Conservation (phyloP, 92 coral and sea anemone species). For the Parazoanthus swiftii region DNA sequence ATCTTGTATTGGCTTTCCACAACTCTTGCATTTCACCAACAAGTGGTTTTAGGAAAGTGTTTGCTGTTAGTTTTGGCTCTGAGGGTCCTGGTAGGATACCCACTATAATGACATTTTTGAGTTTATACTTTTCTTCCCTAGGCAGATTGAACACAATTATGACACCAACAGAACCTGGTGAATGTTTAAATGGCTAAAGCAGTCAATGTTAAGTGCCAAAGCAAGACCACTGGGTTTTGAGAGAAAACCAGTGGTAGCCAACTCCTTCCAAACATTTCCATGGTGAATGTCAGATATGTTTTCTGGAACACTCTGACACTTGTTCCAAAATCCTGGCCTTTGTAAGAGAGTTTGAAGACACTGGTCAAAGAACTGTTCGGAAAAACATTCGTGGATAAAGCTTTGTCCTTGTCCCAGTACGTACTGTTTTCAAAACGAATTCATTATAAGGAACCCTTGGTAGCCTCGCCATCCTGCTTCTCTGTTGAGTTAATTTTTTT, state of each 20-base stretch:
- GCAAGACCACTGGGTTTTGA: conserved; percentile 40
- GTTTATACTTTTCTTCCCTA: conserved; percentile 58
- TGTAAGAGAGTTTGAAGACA: not conserved
- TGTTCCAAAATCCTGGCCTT: conserved; percentile 30
- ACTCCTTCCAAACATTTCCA: conserved; percentile 59
- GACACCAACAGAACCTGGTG: conserved; percentile 69
- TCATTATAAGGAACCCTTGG: too few relatives aligned
- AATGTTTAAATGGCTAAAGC: conserved; percentile 71
- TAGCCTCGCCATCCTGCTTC: too few relatives aligned
- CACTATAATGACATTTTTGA: conserved; percentile 64
- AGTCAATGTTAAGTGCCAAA: conserved; percentile 64
- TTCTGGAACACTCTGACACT: conserved; percentile 48
- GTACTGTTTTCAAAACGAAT: too few relatives aligned
- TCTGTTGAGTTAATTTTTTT: too few relatives aligned
- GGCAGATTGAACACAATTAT: conserved; percentile 58
- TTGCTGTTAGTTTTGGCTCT: conserved; percentile 65
- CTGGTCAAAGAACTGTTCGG: too few relatives aligned
- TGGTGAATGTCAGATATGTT: conserved; percentile 49
- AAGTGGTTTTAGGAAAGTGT: conserved; percentile 63
- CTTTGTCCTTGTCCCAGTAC: too few relatives aligned
- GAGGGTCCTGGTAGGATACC: conserved; percentile 75
- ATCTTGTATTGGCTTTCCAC: conserved; percentile 46
- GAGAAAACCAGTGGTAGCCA: conserved; percentile 49
- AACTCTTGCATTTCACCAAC: conserved; percentile 55
- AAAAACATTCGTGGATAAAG: too few relatives aligned